Conservation (phyloP, 2,797 vertebrate species). For the Basileuterus tristriatus region DNA sequence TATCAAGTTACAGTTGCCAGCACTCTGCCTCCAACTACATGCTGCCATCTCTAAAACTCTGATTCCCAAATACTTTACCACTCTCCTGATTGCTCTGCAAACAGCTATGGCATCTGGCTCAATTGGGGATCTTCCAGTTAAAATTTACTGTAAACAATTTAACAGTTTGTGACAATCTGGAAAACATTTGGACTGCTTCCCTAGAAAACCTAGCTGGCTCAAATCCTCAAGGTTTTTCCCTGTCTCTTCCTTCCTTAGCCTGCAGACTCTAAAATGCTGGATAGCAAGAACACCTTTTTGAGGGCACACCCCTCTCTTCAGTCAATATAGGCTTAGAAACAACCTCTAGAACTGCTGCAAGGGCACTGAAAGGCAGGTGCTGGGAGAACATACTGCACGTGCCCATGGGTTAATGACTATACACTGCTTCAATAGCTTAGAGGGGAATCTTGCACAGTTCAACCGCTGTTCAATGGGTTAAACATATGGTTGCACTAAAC, state of each 20-base stretch:
- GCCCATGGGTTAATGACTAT: background rate
- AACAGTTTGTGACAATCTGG: conserved; percentile 36
- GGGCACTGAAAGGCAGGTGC: background rate
- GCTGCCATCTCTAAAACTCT: background rate
- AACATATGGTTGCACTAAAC: background rate
- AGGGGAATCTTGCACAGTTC: background rate
- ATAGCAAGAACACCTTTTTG: rapidly evolving
- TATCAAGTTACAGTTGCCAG: background rate
- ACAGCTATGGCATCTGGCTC: conserved; percentile 30
- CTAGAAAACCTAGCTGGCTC: conserved; percentile 15
- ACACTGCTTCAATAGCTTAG: background rate
- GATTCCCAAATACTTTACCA: background rate
- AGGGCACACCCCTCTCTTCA: background rate
- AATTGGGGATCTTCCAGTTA: conserved; percentile 36
- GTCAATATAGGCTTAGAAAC: background rate
- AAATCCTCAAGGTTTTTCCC: background rate
- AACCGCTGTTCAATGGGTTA: background rate
- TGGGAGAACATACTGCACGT: background rate
- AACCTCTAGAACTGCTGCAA: background rate
- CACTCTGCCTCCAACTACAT: background rate
- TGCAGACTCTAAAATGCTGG: background rate
- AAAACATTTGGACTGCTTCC: conserved; percentile 33
- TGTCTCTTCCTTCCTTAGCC: background rate
- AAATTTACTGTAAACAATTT: conserved; percentile 58
- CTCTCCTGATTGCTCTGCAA: background rate